Conservation (phyloP, 2,113 vertebrate species). For the Manacus vitellinus region DNA sequence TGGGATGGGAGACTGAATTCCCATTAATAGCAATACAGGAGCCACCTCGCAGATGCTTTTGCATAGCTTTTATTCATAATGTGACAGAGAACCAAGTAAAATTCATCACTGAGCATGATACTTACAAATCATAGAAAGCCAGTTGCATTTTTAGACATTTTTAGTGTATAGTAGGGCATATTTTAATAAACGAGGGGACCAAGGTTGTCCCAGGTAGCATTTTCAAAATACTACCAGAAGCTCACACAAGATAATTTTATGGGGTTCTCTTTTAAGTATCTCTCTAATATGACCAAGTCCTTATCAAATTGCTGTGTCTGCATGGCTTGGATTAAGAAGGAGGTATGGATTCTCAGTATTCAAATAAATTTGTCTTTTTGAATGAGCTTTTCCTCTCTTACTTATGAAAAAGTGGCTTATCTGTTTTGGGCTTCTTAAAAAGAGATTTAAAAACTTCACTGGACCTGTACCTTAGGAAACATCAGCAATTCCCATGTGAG, state of each 20-base stretch:
- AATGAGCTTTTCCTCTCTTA: background rate
- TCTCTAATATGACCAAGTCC: background rate
- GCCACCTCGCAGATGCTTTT: background rate
- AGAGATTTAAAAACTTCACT: background rate
- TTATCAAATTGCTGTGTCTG: background rate
- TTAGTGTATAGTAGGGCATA: background rate
- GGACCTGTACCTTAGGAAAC: background rate
- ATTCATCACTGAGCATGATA: accelerated
- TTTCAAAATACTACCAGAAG: background rate
- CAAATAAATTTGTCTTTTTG: background rate
- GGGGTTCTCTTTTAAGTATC: background rate
- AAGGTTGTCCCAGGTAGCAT: background rate
- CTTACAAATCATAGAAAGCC: background rate
- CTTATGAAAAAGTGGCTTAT: background rate
- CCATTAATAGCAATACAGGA: background rate
- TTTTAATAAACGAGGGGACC: background rate
- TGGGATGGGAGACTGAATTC: background rate
- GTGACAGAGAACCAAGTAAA: background rate
- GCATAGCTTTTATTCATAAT: background rate
- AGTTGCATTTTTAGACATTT: background rate
- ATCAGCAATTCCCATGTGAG: background rate
- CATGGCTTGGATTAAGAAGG: background rate
- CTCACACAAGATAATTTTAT: background rate
- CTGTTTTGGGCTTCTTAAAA: background rate
- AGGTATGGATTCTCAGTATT: background rate